Evolutionary conservation across 2,888 invertebrate species (phyloP).

Genomic region (Ectropis crepuscularia): DNA sequence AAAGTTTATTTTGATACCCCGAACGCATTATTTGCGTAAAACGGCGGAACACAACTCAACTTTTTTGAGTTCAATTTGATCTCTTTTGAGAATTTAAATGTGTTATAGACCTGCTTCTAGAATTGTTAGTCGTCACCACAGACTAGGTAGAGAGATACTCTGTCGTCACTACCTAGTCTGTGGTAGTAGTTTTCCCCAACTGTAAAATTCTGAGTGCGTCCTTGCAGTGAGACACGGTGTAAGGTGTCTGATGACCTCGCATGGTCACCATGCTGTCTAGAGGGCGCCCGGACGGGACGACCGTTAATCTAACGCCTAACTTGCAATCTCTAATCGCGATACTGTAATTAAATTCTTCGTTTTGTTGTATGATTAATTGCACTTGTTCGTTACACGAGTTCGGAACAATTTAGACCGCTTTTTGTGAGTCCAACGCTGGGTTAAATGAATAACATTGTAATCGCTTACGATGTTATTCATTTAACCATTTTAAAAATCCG

Average conservation of each 20-base stretch:
- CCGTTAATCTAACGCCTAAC: constrained; percentile 46
- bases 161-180: background rate
- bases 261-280: constrained; percentile 69
- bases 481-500: no score
- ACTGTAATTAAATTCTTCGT: constrained; percentile 31
- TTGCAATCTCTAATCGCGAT: constrained; percentile 38
- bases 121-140: no score
- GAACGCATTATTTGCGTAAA: no score
- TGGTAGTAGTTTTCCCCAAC: background rate
- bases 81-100: no score
- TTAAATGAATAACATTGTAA: background rate
- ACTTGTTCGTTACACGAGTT: constrained; percentile 21
- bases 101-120: no score
- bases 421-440: constrained; percentile 1
- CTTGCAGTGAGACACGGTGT: constrained; percentile 44
- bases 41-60: no score
- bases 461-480: no score
- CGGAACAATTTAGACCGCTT: constrained; percentile 6
- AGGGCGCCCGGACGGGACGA: constrained; percentile 61
- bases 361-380: constrained; percentile 34
- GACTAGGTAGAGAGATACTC: no score
- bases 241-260: constrained; percentile 55
- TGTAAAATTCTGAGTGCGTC: constrained; percentile 12
- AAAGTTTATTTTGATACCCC: no score
- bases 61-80: no score